Base-by-base conservation (phyloP, 1,140 invertebrate species). In the Aphidius ervi region DNA sequence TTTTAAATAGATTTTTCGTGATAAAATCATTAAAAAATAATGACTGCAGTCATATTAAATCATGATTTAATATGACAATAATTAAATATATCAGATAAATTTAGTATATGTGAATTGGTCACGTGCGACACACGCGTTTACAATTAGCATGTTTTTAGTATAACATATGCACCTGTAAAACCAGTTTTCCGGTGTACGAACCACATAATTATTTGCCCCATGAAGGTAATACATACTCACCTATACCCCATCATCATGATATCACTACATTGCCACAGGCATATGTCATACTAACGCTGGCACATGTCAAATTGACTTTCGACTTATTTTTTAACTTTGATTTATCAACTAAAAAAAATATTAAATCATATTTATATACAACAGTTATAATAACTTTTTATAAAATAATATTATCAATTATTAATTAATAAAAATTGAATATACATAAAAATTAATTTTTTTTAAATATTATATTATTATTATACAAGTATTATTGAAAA, bases 101-200 rank as follows among this genome's bases (percentile, higher is more conserved):
- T 48, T 46, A 23, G 45, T 16, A 23, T 31, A 31, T 54, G 52
- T 54, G 52, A 54, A 58, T 45, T 23, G 37, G 57, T 48, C 62
- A 55, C 56, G 42, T 53, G 59, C 56, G 50, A 46, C 20, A 46
- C 47, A 53, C 56, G 43, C 45, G 46, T 42, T 10, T 31, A 20
- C 47, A 46, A 46, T 65, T 54, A 58, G 54, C 40, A 16, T 40
- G 10, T 47, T 23, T 47, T 58, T 59, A 63, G 63, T 57, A 43
- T 65, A 64, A 64, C 63, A 49, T 31, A 31, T 31, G 23, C 70
- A 72, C 70, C 70, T 72, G 70, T 72, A 69, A 71, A 61, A 42
- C 16, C 40, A 39, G 31, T 63, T 63, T 65, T 59, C 54, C 56
- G 58, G 52, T 59, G 55, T 61, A 20, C 52, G 57, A 49, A 59